Percentiles rank a stretch among this genome's conserved stretches.
Evolutionary conservation across 2,888 invertebrate genomes (phyloP).

Genomic region (Julus scanicus): DNA sequence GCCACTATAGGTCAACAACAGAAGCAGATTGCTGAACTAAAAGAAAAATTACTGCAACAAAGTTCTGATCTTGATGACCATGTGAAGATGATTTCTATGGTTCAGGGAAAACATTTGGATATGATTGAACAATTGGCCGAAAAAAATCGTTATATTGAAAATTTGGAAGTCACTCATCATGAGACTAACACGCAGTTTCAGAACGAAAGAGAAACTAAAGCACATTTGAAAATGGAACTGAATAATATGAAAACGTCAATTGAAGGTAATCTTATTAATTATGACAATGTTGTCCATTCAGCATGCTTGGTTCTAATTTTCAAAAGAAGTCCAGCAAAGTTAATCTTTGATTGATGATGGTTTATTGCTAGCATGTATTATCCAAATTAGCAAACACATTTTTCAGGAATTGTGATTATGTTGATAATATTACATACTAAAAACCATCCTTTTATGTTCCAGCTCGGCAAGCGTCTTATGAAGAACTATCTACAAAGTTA

Average conservation of each 20-base stretch:
- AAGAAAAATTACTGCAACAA: conserved; percentile 59
- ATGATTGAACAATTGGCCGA: conserved; percentile 72
- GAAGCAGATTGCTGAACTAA: conserved; percentile 57
- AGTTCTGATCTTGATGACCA: conserved; percentile 68
- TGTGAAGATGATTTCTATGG: conserved; percentile 72
- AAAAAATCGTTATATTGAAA: neutral
- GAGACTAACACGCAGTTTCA: neutral
- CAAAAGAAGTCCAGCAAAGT: too few relatives aligned
- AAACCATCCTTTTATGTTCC: neutral
- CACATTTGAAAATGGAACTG: neutral
- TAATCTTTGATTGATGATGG: neutral
- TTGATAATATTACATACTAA: neutral
- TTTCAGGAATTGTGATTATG: neutral
- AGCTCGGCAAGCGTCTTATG: neutral
- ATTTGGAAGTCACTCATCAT: neutral
- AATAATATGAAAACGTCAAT: neutral
- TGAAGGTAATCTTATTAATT: neutral
- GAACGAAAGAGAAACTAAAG: neutral
- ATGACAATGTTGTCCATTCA: too few relatives aligned
- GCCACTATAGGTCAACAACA: conserved; percentile 59
- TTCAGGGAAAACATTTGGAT: conserved; percentile 77
- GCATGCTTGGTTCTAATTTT: too few relatives aligned
- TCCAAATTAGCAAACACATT: neutral
- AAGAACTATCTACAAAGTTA: neutral
- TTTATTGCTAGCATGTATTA: neutral